Percentiles rank a stretch among this genome's conserved stretches.
phyloP scores from a whole-genome alignment of 1,140 invertebrate species.

The Trypoxylus dichotomus region DNA sequence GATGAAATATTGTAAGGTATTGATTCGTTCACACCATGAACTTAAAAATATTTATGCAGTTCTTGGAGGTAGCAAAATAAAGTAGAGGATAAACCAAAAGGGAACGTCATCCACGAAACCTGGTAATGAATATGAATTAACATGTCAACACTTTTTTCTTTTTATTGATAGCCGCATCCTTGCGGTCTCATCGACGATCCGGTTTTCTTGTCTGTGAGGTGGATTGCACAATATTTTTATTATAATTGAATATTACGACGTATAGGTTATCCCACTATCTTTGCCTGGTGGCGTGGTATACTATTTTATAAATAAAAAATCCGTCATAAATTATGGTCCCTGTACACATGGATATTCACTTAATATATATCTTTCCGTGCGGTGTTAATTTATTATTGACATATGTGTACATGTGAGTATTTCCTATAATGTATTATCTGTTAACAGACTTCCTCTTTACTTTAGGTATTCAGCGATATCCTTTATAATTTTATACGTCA shows the following conservation, averaged over 20 bases:
- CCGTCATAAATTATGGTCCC: neutral
- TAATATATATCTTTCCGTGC: neutral
- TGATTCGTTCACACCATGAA: neutral
- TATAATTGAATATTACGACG: constrained; percentile 22
- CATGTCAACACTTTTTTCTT: constrained; percentile 24
- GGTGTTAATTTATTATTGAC: constrained; percentile 18
- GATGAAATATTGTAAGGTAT: no score
- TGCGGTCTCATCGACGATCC: neutral
- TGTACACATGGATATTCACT: constrained; percentile 7
- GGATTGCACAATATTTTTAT: constrained; percentile 24
- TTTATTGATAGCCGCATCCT: constrained; percentile 4
- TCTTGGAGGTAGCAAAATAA: neutral
- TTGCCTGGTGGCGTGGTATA: constrained; percentile 14
- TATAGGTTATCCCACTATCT: neutral
- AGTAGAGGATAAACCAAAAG: neutral
- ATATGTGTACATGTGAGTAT: neutral
- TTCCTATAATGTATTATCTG: neutral
- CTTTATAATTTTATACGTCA: neutral
- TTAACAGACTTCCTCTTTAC: neutral
- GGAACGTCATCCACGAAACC: neutral
- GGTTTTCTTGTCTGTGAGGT: constrained; percentile 3
- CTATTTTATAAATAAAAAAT: constrained; percentile 18
- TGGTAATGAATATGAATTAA: constrained; percentile 22
- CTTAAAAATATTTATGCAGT: neutral
- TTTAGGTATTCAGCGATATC: neutral